These are phyloP conservation scores for Salvelinus alpinus DNA, from an alignment of 2,113 vertebrate genomes.

Conservation along the genomic window DNA sequence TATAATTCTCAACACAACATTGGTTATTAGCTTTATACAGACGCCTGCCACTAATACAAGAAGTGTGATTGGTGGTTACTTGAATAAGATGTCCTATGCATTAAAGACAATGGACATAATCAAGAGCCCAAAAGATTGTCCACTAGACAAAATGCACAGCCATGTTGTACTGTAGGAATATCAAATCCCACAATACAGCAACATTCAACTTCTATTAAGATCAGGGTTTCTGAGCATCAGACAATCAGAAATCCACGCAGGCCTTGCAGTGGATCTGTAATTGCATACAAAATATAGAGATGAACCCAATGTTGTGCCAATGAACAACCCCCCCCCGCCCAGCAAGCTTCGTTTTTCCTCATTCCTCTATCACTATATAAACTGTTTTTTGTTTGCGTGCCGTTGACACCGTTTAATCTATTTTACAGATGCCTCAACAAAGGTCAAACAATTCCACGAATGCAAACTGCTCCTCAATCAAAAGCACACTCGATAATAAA, in stretches of 20 bases:
- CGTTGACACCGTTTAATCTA: conserved; percentile 60
- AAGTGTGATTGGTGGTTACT: conserved; percentile 39
- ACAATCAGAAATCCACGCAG: conserved; percentile 34
- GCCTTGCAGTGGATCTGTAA: conserved; percentile 59
- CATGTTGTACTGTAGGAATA: too few relatives aligned
- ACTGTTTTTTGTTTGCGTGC: conserved; percentile 56
- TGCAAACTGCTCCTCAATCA: conserved; percentile 70
- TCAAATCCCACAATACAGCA: too few relatives aligned
- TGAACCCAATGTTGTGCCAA: conserved; percentile 67
- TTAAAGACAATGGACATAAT: neutral
- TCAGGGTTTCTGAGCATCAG: conserved; percentile 4
- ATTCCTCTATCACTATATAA: conserved; percentile 72
- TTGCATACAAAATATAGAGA: conserved; percentile 71
- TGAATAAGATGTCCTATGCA: conserved; percentile 25
- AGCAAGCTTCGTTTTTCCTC: conserved; percentile 58
- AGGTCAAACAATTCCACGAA: conserved; percentile 77
- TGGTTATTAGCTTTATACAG: too few relatives aligned
- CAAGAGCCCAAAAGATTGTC: too few relatives aligned
- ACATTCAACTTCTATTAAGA: neutral
- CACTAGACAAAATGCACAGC: too few relatives aligned
- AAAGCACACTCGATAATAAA: conserved; percentile 57
- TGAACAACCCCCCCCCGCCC: conserved; percentile 39
- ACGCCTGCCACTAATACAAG: too few relatives aligned
- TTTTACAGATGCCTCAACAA: conserved; percentile 67
- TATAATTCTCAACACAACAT: too few relatives aligned